Evolutionary conservation across 2,113 vertebrate species (phyloP), one percentile per base, ranked within the genome.

Genomic region (Odobenus rosmarus): DNA sequence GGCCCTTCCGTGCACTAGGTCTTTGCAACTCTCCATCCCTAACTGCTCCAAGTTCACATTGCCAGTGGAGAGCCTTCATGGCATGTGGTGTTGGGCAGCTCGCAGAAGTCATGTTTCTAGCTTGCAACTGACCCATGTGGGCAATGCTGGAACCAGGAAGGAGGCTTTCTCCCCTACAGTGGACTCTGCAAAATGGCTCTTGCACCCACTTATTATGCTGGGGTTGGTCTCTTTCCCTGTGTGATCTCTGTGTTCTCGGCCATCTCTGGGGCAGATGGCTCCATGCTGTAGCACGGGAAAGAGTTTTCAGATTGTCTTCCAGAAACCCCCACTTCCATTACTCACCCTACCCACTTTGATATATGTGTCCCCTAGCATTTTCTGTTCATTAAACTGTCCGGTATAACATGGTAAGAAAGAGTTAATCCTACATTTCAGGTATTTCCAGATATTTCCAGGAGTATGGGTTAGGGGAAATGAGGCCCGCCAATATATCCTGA

Each of bases 61-160:
- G 36, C 15, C 28, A 9, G 3, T 4, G 39, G 1, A 24, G 46
- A n/a, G 4, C 13, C 31, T 72, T 49, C 16, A 0, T 8, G 1
- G 5, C 16, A 19, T 12, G 3, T 1, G 13, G 61, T 61, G 24
- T 31, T 28, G 11, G 85, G 57, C 16, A 42, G 39, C 33, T 90
- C 21, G 33, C 11, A 21, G 46, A 3, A 39, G 14, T 3, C 21
- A 28, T 11, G 42, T 9, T 55, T 2, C 61, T 5, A 0, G 46
- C 21, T 13, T n/a, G n/a, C 18, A 21, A 1, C 21, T 19, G 49
- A 13, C n/a, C 33, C 0, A 5, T 19, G 51, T 21, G 19, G 42
- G 16, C 55, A 74, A 24, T 10, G 4, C n/a, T 11, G 7, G 77
- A 79, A 72, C 26, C 19, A 49, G 18, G 13, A 33, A 46, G 49